Conservation (phyloP, 2,888 invertebrate species). For the Polyommatus icarus region DNA sequence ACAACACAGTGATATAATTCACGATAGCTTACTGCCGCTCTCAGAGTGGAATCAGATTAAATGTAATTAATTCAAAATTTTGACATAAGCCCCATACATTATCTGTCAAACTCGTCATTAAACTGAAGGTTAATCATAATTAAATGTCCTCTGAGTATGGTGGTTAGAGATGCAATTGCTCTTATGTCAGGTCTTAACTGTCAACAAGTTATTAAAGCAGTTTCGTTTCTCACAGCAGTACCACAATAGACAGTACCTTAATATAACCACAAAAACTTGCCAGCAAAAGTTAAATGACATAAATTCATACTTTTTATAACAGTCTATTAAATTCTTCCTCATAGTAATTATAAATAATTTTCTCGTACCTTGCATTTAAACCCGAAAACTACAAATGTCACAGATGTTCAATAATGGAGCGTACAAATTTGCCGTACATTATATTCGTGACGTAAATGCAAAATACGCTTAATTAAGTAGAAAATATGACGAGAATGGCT, state of each 20-base stretch:
- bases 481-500: constrained; percentile 71
- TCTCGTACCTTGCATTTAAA: neutral
- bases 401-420: constrained; percentile 16
- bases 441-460: constrained; percentile 66
- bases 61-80: too few relatives aligned
- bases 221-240: too few relatives aligned
- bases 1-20: neutral
- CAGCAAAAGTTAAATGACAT: neutral
- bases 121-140: too few relatives aligned
- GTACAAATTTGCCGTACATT: constrained; percentile 35
- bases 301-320: neutral
- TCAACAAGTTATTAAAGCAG: too few relatives aligned
- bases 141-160: too few relatives aligned
- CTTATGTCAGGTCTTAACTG: too few relatives aligned
- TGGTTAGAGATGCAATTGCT: too few relatives aligned
- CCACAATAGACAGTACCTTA: too few relatives aligned
- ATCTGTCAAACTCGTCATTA: too few relatives aligned
- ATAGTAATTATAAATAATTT: neutral
- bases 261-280: neutral
- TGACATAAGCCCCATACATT: too few relatives aligned
- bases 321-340: neutral
- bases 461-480: constrained; percentile 71
- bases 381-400: constrained; percentile 8
- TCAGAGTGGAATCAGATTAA: too few relatives aligned
- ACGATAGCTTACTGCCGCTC: too few relatives aligned